Base-by-base conservation (phyloP, 1,140 invertebrate genomes). In the Atta texana region DNA sequence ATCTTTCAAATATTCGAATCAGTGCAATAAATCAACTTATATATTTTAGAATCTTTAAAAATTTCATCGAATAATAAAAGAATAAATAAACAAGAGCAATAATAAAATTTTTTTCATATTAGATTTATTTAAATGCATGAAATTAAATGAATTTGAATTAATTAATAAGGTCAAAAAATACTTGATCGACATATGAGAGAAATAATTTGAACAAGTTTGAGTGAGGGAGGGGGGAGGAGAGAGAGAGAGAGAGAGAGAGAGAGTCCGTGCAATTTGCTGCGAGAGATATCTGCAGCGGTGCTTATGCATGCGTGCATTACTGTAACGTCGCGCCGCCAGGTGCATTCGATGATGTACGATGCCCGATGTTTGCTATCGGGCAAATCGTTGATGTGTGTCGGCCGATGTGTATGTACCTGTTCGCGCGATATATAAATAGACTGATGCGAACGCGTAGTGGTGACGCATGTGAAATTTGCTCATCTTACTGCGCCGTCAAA, bases 401-500 rank as follows among this genome's bases (percentile, higher is more conserved):
- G 16, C 72, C 51, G 44, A 49, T 44, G 72, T 82, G 44, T 78
- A 66, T 55, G 49, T 77, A 85, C 74, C 82, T 85, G 75, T 77
- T 64, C 51, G 28, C 75, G 61, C 39, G n/a, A 44, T 80, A 80
- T 86, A 86, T 86, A 85, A 85, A 85, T 85, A 85, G 57, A 64
- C 57, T 34, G 21, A 75, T 69, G 75, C 28, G 24, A 31, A 85
- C 24, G 7, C 49, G 44, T 31, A 49, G 61, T n/a, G 39, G 69
- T 86, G 84, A 78, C 18, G 84, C 51, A 86, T 39, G 72, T 80
- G 78, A 86, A 86, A 80, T 57, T 57, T 21, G 64, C 49, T 55
- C 51, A 34, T 80, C 51, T 68, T 80, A 86, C 49, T 86, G 21
- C 21, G 21, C 24, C 24, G 24, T 51, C 71, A 55, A n/a, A 10